Evolutionary conservation across 2,113 vertebrate genomes (phyloP), one percentile per base, ranked within the genome.

Genomic region (Peromyscus leucopus): DNA sequence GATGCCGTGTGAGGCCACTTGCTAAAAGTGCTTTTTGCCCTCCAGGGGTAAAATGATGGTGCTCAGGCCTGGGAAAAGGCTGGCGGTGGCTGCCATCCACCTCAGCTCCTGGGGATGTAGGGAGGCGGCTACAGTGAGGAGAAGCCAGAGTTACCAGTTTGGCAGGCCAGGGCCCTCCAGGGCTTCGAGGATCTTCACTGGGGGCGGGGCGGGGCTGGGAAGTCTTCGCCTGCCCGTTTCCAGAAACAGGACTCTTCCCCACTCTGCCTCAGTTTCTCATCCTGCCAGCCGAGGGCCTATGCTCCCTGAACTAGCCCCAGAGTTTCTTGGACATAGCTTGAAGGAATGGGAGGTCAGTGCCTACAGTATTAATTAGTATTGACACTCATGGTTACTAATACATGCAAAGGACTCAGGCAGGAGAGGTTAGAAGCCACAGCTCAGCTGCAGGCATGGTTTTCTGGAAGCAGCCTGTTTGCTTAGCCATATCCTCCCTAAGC

Each of bases 1-100:
- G 88, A 42, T 5, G 10, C 39, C 92, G 83, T 82, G 67, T 16
- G 95, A 89, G 94, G 76, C 90, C 80, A 97, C 96, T 97, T 96
- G 92, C 97, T 94, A 97, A 97, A 97, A 59, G 51, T 57, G 95
- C 93, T 91, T 95, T 95, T 48, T 97, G 97, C 98, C 95, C 97
- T 80, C 51, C 55, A 59, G 85, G 89, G n/a, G 19, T 83, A 0
- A n/a, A 63, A 59, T 1, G 8, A 1, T 63, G 85, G 92, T 55
- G 65, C 19, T 5, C 36, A 67, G 97, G 96, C 97, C 93, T 86
- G 86, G 91, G 95, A 89, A n/a, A 42, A 69, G 55, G 85, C 93
- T 90, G 28, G 10, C 83, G 75, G 92, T 11, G 39, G 74, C 95
- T 91, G n/a, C 48, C 13, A 59, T 75, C 95, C n/a, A 89, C 92